A percentile compares a stretch with the other conserved stretches of the same genome.
Conservation (phyloP, 2,888 invertebrate genomes). For the Eudasyphora cyanicolor region DNA sequence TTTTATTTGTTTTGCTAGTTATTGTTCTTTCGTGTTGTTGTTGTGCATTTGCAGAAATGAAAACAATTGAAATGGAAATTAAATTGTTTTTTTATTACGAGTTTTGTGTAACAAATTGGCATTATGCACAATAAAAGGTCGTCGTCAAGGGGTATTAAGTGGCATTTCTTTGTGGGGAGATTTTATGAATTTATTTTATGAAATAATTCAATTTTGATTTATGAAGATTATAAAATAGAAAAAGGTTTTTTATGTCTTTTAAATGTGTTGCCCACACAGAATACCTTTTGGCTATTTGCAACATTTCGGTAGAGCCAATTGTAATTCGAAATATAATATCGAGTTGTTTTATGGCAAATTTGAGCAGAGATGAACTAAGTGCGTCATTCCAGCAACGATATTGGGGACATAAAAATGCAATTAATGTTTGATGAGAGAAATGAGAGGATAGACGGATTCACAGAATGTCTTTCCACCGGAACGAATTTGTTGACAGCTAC, state of each 20-base stretch:
- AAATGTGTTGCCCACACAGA: background rate
- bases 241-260: too few species aligned
- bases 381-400: too few species aligned
- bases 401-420: too few species aligned
- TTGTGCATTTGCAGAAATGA: background rate
- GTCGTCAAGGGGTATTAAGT: background rate
- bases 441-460: too few species aligned
- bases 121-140: slow-evolving; percentile 25
- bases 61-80: slow-evolving; percentile 9
- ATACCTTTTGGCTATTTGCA: too few species aligned
- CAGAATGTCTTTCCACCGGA: too few species aligned
- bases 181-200: background rate
- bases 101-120: slow-evolving; percentile 73
- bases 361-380: too few species aligned
- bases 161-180: background rate
- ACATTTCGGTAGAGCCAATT: too few species aligned
- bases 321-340: too few species aligned
- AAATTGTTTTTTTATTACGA: slow-evolving; percentile 62
- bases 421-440: too few species aligned
- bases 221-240: slow-evolving; percentile 8
- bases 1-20: background rate
- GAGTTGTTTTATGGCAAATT: too few species aligned
- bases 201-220: background rate
- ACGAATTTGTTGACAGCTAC: too few species aligned
- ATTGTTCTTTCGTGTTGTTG: background rate